A percentile compares a stretch with the other conserved stretches of the same genome.
Evolutionary conservation across 1,140 invertebrate genomes (phyloP).

Genomic region (Apis mellifera): Amel_HAv3.1 CM009935.2:13513501-13514000

Average conservation of each 20-base stretch:
- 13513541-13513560: neutral
- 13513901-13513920: neutral
- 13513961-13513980: neutral
- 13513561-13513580: neutral
- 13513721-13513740: constrained; percentile 3
- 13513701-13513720: constrained; percentile 7
- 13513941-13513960: neutral
- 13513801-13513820: neutral
- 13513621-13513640: constrained; percentile 5
- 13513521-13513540: no score
- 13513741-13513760: constrained; percentile 9
- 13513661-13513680: neutral
- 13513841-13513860: neutral
- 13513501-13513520: neutral
- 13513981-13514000: no score
- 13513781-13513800: neutral
- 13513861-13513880: neutral
- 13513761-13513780: neutral
- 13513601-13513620: neutral
- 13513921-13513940: neutral
- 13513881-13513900: neutral
- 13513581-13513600: neutral
- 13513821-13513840: neutral
- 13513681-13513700: neutral
- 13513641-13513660: neutral